Evolutionary conservation across 2,888 invertebrate species (phyloP), one percentile per base, ranked within the genome.

Genomic region (Acrobasis suavella): DNA sequence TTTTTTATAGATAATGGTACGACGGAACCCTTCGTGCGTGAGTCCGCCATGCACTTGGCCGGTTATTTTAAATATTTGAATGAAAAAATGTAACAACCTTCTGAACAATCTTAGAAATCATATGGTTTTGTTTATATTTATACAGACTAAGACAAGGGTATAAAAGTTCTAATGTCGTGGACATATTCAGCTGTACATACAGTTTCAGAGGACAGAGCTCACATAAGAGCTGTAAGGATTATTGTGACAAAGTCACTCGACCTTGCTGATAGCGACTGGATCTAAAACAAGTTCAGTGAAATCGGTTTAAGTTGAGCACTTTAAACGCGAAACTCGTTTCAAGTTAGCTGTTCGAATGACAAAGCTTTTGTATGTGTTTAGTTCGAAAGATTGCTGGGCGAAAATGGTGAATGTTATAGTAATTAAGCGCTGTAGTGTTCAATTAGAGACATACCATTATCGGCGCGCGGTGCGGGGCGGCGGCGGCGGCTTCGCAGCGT

Each of bases 361-460:
- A 72, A 74, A 81, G 77, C 79, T 77, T 73, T 76, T 81, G 74
- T 78, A 75, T 81, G 77, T 80, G 77, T 81, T 81, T 81, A 79
- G 80, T 81, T 82, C 72, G 62, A 68, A 77, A 81, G 77, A 81
- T 80, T 69, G 74, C 67, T 74, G 71, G 69, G 70, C 66, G 68
- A 73, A 72, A 74, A 73, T 72, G 72, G 67, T 71, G 70, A 77
- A 71, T 74, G 76, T 70, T 69, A 22, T 22, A 66, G 77, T 75
- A 80, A 81, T 81, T 80, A 81, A 76, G 73, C 69, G 70, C 74
- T 72, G 73, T 74, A 73, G 73, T 74, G 77, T 80, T 78, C 76
- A 78, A 78, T 80, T 80, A 81, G 71, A 69, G 71, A 71, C 67
- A 69, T 65, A 69, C 70, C 72, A 72, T 76, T 76, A 69, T 67